Evolutionary conservation across 1,140 invertebrate genomes (phyloP), one percentile per base, ranked within the genome.

Genomic region (Platyscapa corneri): DNA sequence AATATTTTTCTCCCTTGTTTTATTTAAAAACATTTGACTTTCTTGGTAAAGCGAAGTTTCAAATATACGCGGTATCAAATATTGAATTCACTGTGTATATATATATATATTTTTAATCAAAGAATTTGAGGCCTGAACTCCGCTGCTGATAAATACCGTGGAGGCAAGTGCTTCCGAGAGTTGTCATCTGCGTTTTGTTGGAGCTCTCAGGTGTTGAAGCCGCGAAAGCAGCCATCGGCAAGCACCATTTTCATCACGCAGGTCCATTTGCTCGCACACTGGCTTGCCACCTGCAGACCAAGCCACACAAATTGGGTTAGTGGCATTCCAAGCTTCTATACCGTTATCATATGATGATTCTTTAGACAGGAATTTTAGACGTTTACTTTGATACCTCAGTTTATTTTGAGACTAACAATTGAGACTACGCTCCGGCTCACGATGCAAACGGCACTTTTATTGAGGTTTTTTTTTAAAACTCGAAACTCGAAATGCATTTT

Each of bases 271-370:
- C 70, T 92, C 91, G 90, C 90, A 91, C 91, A 91, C 90, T 93
- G 90, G 90, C 91, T 92, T 93, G 92, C 90, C 91, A 93, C 93
- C 93, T 93, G 93, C 91, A 93, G 93, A 93, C 88, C 92, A 93
- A 93, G 92, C 92, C 93, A 93, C 92, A 93, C 91, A 93, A 93
- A 93, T 93, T 93, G 92, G 92, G 93, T 93, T 93, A 93, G 93
- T 93, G 91, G 93, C 93, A 88, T 91, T 87, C 92, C 82, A 81
- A 80, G 77, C 53, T 84, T 70, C 82, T 83, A 86, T 79, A 86
- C 86, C 86, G 70, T 81, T 84, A 81, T 86, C 82, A 76, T 79
- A 79, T 83, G 75, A 79, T 86, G 72, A 86, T 83, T 75, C 84
- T 85, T 84, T 84, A 67, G 67, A 84, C 77, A 78, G 77, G 76